A percentile compares a stretch with the other conserved stretches of the same genome.
Conservation (phyloP, 2,888 invertebrate species). For the Lochmaea capreae region DNA sequence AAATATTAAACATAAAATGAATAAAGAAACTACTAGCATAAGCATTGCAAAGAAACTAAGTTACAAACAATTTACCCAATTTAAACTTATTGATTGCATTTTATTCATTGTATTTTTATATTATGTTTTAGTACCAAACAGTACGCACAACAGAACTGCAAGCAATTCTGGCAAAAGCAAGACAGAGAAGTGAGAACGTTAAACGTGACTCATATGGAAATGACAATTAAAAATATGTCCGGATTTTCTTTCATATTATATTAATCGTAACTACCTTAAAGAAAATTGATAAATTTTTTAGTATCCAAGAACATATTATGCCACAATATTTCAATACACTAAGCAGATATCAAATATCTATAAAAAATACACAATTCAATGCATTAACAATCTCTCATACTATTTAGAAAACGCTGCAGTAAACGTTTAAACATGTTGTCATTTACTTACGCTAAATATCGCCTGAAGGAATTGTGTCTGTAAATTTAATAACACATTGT, state of each 20-base stretch:
- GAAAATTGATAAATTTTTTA: not conserved
- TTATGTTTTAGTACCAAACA: slow-evolving; percentile 78
- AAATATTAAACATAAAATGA: no score
- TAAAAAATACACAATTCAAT: not conserved
- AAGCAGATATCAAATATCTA: not conserved
- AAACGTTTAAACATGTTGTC: not conserved
- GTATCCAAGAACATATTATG: not conserved
- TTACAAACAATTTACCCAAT: not conserved
- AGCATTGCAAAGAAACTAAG: no score
- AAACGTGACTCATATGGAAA: not conserved
- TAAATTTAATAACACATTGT: no score
- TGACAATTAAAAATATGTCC: not conserved
- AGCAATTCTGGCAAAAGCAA: slow-evolving; percentile 78
- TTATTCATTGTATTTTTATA: slow-evolving; percentile 3
- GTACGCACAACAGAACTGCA: slow-evolving; percentile 80
- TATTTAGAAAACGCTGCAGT: not conserved
- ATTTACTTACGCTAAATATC: not conserved
- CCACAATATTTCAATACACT: not conserved
- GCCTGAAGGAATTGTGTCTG: no score
- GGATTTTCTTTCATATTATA: not conserved
- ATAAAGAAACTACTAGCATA: no score
- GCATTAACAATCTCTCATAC: not conserved
- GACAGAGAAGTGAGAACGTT: slow-evolving; percentile 75
- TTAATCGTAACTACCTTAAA: not conserved
- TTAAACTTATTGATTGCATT: not conserved